Evolutionary conservation across 92 coral and sea anemone species (phyloP).

Genomic region (Metridium senile): DNA sequence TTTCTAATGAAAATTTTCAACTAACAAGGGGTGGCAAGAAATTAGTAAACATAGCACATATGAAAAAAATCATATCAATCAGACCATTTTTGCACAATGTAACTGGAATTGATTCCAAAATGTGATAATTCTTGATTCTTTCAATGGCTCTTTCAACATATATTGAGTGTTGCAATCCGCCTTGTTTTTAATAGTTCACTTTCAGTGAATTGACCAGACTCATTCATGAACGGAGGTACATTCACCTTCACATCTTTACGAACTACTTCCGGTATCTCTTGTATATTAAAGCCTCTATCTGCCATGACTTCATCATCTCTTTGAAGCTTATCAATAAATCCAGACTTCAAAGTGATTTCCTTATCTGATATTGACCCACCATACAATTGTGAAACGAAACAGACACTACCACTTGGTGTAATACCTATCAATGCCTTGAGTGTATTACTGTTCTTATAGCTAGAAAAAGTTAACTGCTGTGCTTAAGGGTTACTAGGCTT

Average conservation of each 20-base stretch:
- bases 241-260: slow-evolving; percentile 20
- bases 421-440: slow-evolving; percentile 40
- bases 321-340: slow-evolving; percentile 35
- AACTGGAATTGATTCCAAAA: slow-evolving; percentile 41
- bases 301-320: slow-evolving; percentile 40
- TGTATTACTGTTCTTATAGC: slow-evolving; percentile 39
- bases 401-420: slow-evolving; percentile 38
- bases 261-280: slow-evolving; percentile 22
- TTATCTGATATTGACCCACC: slow-evolving; percentile 44
- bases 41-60: slow-evolving; percentile 1
- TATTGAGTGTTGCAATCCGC: slow-evolving; percentile 34
- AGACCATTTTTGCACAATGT: slow-evolving; percentile 27
- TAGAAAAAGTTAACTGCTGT: slow-evolving; percentile 35
- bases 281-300: slow-evolving; percentile 44
- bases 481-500: slow-evolving; percentile 23
- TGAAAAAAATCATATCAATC: slow-evolving; percentile 15
- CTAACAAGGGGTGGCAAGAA: background rate
- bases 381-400: slow-evolving; percentile 30
- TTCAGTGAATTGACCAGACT: slow-evolving; percentile 43
- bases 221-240: slow-evolving; percentile 36
- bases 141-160: slow-evolving; percentile 19
- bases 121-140: slow-evolving; percentile 51
- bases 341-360: slow-evolving; percentile 36
- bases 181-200: slow-evolving; percentile 29
- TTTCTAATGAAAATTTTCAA: no score